phyloP scores from a whole-genome alignment of 2,113 vertebrate species.

The rabbit (Oryctolagus cuniculus) region DNA sequence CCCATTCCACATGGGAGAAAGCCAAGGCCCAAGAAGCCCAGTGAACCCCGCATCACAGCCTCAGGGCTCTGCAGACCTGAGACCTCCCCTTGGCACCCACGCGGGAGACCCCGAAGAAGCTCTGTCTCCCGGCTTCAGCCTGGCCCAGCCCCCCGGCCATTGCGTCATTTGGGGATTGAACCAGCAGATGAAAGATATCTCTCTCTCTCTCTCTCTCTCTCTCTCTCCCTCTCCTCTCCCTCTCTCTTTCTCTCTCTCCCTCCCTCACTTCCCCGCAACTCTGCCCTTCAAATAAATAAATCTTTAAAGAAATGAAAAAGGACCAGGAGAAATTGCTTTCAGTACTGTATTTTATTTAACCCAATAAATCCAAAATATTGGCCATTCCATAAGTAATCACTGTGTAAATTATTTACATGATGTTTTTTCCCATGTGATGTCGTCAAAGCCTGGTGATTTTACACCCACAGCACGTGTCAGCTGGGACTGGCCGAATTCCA shows the following conservation, averaged over 20 bases:
- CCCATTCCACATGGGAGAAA: too few relatives aligned
- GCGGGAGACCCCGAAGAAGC: too few relatives aligned
- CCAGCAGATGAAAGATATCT: too few relatives aligned
- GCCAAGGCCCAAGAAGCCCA: too few relatives aligned
- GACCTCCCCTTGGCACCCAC: too few relatives aligned
- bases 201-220: not conserved
- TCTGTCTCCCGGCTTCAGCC: too few relatives aligned
- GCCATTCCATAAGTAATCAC: not conserved
- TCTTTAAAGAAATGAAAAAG: not conserved
- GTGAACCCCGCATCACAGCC: too few relatives aligned
- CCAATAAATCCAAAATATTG: not conserved
- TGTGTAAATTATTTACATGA: not conserved
- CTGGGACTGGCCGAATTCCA: accelerated
- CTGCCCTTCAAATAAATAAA: not conserved
- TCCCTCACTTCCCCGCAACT: not conserved
- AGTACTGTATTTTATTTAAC: not conserved
- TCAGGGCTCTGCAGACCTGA: too few relatives aligned
- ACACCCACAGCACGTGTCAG: not conserved
- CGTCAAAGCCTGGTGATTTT: not conserved
- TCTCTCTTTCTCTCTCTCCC: too few relatives aligned
- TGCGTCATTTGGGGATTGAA: too few relatives aligned
- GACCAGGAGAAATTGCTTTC: not conserved
- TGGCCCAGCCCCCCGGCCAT: too few relatives aligned
- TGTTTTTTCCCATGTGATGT: not conserved
- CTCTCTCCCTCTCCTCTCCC: not conserved